Evolutionary conservation across 2,113 vertebrate species (phyloP).

Genomic region (Microtus richardsoni): DNA sequence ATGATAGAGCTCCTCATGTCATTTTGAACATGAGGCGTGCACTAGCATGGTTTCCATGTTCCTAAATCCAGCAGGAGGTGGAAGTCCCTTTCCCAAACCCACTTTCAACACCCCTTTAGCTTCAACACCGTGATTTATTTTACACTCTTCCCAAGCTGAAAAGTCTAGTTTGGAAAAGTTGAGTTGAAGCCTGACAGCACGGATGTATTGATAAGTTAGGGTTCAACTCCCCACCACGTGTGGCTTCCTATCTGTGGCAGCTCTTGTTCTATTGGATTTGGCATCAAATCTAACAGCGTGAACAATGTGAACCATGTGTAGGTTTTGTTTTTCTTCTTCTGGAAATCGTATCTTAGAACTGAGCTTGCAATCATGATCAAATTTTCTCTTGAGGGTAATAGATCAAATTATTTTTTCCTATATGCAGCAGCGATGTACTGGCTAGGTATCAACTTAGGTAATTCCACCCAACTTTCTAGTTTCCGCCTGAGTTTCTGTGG

Average conservation of each 20-base stretch:
- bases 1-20: background rate
- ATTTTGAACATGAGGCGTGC: background rate
- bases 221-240: background rate
- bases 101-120: slow-evolving; percentile 55
- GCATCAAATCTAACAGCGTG: background rate
- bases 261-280: slow-evolving; percentile 16
- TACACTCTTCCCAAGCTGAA: background rate
- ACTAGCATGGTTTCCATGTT: background rate
- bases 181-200: background rate
- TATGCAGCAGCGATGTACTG: background rate
- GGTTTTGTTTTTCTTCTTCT: background rate
- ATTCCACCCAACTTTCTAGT: slow-evolving; percentile 56
- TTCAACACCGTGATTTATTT: slow-evolving; percentile 46
- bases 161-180: slow-evolving; percentile 48
- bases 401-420: background rate
- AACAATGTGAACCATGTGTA: background rate
- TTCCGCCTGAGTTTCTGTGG: slow-evolving; percentile 29
- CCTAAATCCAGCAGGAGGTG: slow-evolving; percentile 51
- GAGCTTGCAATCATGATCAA: slow-evolving; percentile 16
- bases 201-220: background rate
- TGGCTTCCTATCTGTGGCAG: background rate
- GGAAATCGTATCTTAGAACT: slow-evolving; percentile 24
- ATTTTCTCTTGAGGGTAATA: slow-evolving; percentile 59
- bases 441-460: slow-evolving; percentile 55
- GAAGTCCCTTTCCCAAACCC: slow-evolving; percentile 35